Conservation (phyloP, 2,113 vertebrate genomes). For the Fulica atra region DNA sequence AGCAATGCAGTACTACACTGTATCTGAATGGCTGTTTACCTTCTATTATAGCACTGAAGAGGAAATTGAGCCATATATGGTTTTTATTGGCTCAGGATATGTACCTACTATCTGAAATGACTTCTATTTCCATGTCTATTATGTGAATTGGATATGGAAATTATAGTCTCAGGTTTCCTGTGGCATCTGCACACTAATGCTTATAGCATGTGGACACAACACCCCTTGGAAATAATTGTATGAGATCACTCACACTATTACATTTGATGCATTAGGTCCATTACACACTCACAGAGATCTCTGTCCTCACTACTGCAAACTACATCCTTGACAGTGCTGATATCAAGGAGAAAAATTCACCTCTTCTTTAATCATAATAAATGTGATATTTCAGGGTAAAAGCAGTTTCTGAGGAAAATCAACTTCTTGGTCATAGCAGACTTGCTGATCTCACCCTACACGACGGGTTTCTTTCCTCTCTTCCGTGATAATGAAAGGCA, state of each 20-base stretch:
- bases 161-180: conserved; percentile 49
- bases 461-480: neutral
- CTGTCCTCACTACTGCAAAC: conserved; percentile 2
- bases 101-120: conserved; percentile 45
- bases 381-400: conserved; percentile 38
- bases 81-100: conserved; percentile 66
- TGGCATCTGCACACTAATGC: conserved; percentile 42
- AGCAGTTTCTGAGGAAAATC: conserved; percentile 10
- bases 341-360: conserved; percentile 24
- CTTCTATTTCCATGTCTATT: conserved; percentile 62
- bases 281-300: conserved; percentile 41
- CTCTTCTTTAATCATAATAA: conserved; percentile 51
- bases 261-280: conserved; percentile 52
- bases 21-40: conserved; percentile 33
- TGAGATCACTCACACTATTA: conserved; percentile 54
- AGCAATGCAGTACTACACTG: neutral
- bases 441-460: conserved; percentile 21
- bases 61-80: conserved; percentile 44
- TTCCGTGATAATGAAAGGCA: neutral
- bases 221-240: conserved; percentile 48
- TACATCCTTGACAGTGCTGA: conserved; percentile 12
- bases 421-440: neutral
- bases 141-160: conserved; percentile 51
- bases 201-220: conserved; percentile 18
- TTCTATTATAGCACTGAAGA: conserved; percentile 7